These are phyloP conservation scores for Micromesistius poutassou DNA, from an alignment of 2,797 vertebrate genomes.

Conservation along the genomic window DNA sequence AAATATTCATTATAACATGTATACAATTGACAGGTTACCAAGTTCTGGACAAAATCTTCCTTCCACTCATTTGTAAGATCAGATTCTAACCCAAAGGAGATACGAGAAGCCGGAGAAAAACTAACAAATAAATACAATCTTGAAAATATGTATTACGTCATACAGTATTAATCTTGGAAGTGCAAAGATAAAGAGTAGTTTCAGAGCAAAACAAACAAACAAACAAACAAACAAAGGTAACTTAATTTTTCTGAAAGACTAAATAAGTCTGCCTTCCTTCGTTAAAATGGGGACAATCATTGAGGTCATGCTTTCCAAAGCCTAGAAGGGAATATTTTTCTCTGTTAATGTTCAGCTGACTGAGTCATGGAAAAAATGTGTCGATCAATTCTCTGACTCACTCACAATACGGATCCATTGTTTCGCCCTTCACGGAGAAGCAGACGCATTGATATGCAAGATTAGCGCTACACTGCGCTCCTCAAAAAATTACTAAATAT, in stretches of 20 bases:
- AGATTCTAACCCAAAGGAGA: conserved; percentile 34
- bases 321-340: neutral
- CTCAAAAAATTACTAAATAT: conserved; percentile 12
- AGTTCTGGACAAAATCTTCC: conserved; percentile 34
- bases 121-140: conserved; percentile 56
- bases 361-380: conserved; percentile 7
- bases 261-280: neutral
- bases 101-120: neutral
- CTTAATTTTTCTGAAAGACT: neutral
- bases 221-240: conserved; percentile 8
- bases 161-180: conserved; percentile 51
- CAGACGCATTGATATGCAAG: conserved; percentile 4
- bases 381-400: conserved; percentile 20
- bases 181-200: conserved; percentile 28
- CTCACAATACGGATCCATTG: neutral
- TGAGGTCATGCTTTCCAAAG: neutral
- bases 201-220: conserved; percentile 30
- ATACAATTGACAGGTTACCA: conserved; percentile 35
- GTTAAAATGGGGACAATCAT: conserved; percentile 16
- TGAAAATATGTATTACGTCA: conserved; percentile 62
- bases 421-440: conserved; percentile 7
- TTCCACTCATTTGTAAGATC: conserved; percentile 41
- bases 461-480: conserved; percentile 9
- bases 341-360: neutral
- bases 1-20: neutral